Evolutionary conservation across 1,140 invertebrate genomes (phyloP).

Genomic region (Stegodyphus mimosarum): DNA sequence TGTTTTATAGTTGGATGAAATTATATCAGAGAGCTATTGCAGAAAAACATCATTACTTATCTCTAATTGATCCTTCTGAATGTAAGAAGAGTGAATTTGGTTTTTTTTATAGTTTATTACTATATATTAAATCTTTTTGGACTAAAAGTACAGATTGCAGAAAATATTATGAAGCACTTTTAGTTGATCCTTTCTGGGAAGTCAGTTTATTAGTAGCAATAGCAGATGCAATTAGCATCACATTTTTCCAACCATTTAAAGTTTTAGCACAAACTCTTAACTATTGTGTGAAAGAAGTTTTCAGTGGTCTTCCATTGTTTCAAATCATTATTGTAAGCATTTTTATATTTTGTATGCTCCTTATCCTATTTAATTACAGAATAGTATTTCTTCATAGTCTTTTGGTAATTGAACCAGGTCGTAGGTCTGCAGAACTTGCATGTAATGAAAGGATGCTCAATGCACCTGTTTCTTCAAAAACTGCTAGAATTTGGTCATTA

Average conservation of each 20-base stretch:
- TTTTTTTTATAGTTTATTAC: constrained; percentile 3
- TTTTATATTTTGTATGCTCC: no score
- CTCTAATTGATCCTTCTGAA: not conserved
- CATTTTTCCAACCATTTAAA: constrained; percentile 20
- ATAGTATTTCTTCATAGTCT: no score
- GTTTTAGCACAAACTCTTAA: constrained; percentile 1
- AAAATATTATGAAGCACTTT: constrained; percentile 38
- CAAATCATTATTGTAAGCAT: not conserved
- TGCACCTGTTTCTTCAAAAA: no score
- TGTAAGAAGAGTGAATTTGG: constrained; percentile 26
- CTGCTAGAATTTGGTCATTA: no score
- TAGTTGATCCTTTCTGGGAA: constrained; percentile 42
- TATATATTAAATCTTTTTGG: constrained; percentile 27
- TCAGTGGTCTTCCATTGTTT: constrained; percentile 12
- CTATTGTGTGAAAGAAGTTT: not conserved
- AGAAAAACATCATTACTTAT: constrained; percentile 35
- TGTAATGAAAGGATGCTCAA: no score
- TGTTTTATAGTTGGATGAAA: constrained; percentile 39
- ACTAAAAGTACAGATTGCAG: not conserved
- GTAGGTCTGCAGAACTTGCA: no score
- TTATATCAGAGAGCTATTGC: constrained; percentile 20
- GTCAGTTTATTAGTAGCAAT: constrained; percentile 19
- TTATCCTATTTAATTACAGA: no score
- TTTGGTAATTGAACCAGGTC: no score
- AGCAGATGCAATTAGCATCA: constrained; percentile 1